These are phyloP conservation scores for Protophormia terraenovae DNA, from an alignment of 2,888 invertebrate genomes.

Conservation along the genomic window DNA sequence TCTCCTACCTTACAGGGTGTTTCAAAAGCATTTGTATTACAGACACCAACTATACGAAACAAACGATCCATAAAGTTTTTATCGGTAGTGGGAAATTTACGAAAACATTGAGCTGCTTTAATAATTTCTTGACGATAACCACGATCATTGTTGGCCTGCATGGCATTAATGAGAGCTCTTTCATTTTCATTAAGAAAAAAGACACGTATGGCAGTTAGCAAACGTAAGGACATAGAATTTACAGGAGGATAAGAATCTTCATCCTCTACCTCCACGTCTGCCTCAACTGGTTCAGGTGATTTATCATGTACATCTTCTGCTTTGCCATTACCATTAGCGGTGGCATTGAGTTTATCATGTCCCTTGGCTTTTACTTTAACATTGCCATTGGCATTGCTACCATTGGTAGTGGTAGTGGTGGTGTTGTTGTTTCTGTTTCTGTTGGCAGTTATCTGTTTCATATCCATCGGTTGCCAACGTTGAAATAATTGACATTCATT, in stretches of 20 bases:
- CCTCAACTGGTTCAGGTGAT: not conserved
- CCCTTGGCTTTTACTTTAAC: not conserved
- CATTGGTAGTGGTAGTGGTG: not conserved
- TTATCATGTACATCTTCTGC: not conserved
- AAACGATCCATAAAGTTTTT: conserved; percentile 77
- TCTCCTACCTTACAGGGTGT: conserved; percentile 76
- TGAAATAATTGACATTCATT: conserved; percentile 86
- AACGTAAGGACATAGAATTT: conserved; percentile 76
- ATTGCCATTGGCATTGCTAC: not conserved
- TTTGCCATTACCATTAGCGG: not conserved
- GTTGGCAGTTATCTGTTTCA: conserved; percentile 59
- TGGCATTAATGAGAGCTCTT: conserved; percentile 77
- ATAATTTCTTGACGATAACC: conserved; percentile 79
- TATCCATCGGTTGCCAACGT: conserved; percentile 83
- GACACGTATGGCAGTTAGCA: conserved; percentile 79
- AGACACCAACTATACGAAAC: conserved; percentile 78
- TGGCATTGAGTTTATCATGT: not conserved
- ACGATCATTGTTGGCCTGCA: conserved; percentile 79
- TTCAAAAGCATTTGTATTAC: conserved; percentile 81
- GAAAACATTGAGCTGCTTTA: conserved; percentile 78
- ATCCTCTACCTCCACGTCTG: not conserved
- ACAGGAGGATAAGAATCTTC: conserved; percentile 69
- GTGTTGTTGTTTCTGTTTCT: conserved; percentile 25
- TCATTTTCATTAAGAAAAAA: conserved; percentile 77
- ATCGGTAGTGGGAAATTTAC: conserved; percentile 79